These are phyloP conservation scores for Rhorus exstirpatorius DNA, from an alignment of 2,888 invertebrate species.

Conservation along the genomic window DNA sequence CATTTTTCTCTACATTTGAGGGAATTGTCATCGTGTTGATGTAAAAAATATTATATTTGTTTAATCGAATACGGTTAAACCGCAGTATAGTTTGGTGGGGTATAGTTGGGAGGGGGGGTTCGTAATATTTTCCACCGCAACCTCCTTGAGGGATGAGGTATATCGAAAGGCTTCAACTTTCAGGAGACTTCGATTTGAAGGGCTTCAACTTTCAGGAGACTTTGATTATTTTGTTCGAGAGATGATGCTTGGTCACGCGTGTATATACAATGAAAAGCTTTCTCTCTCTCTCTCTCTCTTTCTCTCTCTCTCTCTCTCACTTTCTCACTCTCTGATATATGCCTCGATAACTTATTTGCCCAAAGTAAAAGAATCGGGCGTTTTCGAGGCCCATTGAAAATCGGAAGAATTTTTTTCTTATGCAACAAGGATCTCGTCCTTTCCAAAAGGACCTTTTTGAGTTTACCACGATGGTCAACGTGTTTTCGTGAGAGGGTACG, in stretches of 20 bases:
- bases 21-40: too few relatives aligned
- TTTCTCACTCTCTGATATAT: constrained; percentile 9
- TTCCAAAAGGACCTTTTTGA: constrained; percentile 33
- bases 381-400: constrained; percentile 36
- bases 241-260: constrained; percentile 1
- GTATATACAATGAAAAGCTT: not conserved
- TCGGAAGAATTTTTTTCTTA: constrained; percentile 52
- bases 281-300: constrained; percentile 1
- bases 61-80: not conserved
- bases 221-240: constrained; percentile 18
- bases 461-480: constrained; percentile 60
- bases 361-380: constrained; percentile 36
- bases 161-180: constrained; percentile 8
- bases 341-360: constrained; percentile 54
- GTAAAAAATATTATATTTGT: not conserved
- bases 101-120: too few relatives aligned
- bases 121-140: not conserved
- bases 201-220: constrained; percentile 10
- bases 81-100: not conserved
- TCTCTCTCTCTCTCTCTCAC: not conserved
- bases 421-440: constrained; percentile 49
- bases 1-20: not conserved
- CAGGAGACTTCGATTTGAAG: constrained; percentile 15
- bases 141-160: not conserved
- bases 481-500: constrained; percentile 54